Evolutionary conservation across 2,797 vertebrate genomes (phyloP).

Genomic region (Cossypha polioptera): DNA sequence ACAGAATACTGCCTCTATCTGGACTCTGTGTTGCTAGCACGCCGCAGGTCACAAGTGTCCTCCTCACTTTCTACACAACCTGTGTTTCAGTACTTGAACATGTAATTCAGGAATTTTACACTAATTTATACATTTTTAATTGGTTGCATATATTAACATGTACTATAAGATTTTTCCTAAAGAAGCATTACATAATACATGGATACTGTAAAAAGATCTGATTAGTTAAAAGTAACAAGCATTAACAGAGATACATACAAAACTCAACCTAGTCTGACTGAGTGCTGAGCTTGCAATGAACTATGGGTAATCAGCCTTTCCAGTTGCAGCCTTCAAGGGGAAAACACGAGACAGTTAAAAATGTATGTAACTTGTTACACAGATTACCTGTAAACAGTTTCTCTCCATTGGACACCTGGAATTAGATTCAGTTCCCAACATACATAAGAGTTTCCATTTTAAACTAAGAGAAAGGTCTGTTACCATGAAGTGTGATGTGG

Average conservation of each 20-base stretch:
- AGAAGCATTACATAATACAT: constrained; percentile 87
- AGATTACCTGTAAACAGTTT: constrained; percentile 80
- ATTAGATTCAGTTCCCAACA: constrained; percentile 71
- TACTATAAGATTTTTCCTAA: constrained; percentile 84
- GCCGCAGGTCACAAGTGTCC: constrained; percentile 64
- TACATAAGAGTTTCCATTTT: constrained; percentile 58
- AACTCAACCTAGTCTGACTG: constrained; percentile 78
- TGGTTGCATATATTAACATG: constrained; percentile 86
- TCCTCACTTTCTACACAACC: constrained; percentile 72
- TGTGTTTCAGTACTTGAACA: constrained; percentile 77
- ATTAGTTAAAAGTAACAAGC: constrained; percentile 91
- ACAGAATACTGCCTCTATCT: constrained; percentile 75
- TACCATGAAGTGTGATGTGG: constrained; percentile 56
- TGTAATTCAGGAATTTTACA: constrained; percentile 78
- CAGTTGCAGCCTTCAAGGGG: constrained; percentile 76
- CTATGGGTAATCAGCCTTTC: constrained; percentile 78
- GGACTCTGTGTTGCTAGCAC: constrained; percentile 65
- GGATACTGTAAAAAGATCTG: constrained; percentile 90
- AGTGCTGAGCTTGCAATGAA: constrained; percentile 78
- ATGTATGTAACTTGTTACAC: constrained; percentile 77
- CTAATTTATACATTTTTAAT: constrained; percentile 86
- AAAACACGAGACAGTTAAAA: constrained; percentile 77
- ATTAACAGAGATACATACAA: constrained; percentile 85
- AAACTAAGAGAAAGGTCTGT: constrained; percentile 65
- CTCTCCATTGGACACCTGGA: constrained; percentile 73